Conservation (phyloP, 1,140 invertebrate species). For the Drosophila navojoa region DNA sequence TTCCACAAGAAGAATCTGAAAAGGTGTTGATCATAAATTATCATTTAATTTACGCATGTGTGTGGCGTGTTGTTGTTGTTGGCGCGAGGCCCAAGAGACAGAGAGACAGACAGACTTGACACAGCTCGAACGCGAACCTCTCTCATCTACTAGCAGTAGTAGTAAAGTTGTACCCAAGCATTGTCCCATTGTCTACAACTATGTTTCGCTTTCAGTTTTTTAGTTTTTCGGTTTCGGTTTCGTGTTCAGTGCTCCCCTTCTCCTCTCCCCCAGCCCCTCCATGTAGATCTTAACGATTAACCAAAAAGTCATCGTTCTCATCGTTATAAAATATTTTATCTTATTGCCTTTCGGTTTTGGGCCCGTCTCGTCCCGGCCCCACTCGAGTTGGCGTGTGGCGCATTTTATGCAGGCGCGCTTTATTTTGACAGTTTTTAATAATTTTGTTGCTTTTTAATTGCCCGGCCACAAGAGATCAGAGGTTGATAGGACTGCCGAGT, state of each 20-base stretch:
- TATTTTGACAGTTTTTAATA: slow-evolving; percentile 78
- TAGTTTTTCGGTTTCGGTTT: slow-evolving; percentile 29
- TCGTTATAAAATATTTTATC: slow-evolving; percentile 64
- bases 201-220: slow-evolving; percentile 55
- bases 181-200: slow-evolving; percentile 75
- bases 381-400: slow-evolving; percentile 62
- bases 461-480: slow-evolving; percentile 15
- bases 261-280: neutral
- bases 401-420: slow-evolving; percentile 64
- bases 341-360: slow-evolving; percentile 20
- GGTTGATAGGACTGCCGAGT: slow-evolving; percentile 6
- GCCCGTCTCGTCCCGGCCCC: slow-evolving; percentile 7
- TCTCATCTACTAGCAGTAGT: slow-evolving; percentile 52
- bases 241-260: neutral
- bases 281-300: slow-evolving; percentile 62
- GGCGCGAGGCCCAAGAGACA: neutral
- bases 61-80: slow-evolving; percentile 60
- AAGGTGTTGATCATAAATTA: slow-evolving; percentile 82
- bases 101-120: neutral
- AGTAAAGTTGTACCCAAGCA: slow-evolving; percentile 25
- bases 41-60: slow-evolving; percentile 81
- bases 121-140: slow-evolving; percentile 3
- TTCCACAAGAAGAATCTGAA: slow-evolving; percentile 62
- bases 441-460: slow-evolving; percentile 78
- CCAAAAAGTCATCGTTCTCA: slow-evolving; percentile 44